A percentile compares a stretch with the other conserved stretches of the same genome.
Evolutionary conservation across 2,888 invertebrate species (phyloP).

Genomic region (Lucinisca nassula): DNA sequence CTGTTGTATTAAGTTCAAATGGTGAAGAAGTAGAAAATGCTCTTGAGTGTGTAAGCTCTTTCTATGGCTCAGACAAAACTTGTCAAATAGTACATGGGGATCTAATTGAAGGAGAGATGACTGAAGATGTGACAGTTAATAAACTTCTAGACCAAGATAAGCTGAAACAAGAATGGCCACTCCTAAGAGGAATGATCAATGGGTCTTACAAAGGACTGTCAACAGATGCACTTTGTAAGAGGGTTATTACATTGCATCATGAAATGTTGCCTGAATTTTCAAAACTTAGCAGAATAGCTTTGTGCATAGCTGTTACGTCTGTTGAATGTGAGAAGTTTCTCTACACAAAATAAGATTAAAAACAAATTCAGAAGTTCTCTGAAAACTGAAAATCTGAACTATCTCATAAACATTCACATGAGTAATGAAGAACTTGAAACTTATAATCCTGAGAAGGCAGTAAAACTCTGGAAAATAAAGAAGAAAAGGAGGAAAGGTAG

Average conservation of each 20-base stretch:
- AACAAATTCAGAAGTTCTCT: conserved; percentile 30
- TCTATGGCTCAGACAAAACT: background rate
- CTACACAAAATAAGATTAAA: conserved; percentile 46
- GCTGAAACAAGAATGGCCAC: conserved; percentile 49
- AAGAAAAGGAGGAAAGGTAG: background rate
- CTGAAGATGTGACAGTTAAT: background rate
- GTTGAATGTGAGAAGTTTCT: conserved; percentile 61
- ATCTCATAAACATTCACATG: background rate
- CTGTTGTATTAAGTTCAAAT: background rate
- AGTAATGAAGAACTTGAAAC: no score
- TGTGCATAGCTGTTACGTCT: conserved; percentile 48
- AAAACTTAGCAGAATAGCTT: conserved; percentile 27
- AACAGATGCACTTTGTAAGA: conserved; percentile 8
- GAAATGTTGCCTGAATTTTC: conserved; percentile 26
- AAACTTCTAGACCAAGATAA: conserved; percentile 16
- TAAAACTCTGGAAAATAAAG: background rate
- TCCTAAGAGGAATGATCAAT: conserved; percentile 37
- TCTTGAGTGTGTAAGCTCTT: background rate
- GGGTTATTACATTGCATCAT: conserved; percentile 24
- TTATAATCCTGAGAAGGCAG: background rate
- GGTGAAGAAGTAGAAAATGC: background rate
- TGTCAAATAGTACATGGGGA: conserved; percentile 24
- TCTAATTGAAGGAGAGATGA: background rate
- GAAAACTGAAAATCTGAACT: background rate
- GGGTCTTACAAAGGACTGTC: conserved; percentile 27